A percentile compares a stretch with the other conserved stretches of the same genome.
Evolutionary conservation across 2,113 vertebrate genomes (phyloP).

Genomic region (Trogon surrucura): DNA sequence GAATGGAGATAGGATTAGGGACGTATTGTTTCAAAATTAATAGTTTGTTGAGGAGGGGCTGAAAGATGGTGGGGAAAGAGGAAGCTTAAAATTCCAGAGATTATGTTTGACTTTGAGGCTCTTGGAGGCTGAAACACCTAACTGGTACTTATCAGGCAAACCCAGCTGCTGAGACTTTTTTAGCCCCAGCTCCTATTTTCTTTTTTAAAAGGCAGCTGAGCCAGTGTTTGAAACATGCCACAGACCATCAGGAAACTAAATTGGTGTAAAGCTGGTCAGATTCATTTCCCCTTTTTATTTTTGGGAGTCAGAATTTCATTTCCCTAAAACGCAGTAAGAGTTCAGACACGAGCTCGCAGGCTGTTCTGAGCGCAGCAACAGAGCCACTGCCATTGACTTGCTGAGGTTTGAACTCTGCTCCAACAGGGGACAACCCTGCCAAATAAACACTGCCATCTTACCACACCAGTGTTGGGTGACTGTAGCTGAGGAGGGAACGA

Average conservation of each 20-base stretch:
- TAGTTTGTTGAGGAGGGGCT: background rate
- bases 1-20: background rate
- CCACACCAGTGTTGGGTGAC: accelerated
- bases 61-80: background rate
- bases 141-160: background rate
- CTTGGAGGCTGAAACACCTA: background rate
- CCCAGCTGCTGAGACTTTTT: background rate
- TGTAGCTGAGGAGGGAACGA: background rate
- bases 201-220: background rate
- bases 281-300: slow-evolving; percentile 76
- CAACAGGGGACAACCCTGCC: background rate
- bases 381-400: background rate
- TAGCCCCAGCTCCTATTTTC: background rate
- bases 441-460: background rate
- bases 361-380: background rate
- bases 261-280: slow-evolving; percentile 29
- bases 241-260: background rate
- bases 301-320: slow-evolving; percentile 69
- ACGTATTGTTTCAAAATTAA: slow-evolving; percentile 30
- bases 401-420: background rate
- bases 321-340: slow-evolving; percentile 65
- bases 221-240: slow-evolving; percentile 4
- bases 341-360: background rate
- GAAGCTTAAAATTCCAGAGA: background rate
- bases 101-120: background rate